Conservation (phyloP, 2,113 vertebrate species). For the Falco punctatus region DNA sequence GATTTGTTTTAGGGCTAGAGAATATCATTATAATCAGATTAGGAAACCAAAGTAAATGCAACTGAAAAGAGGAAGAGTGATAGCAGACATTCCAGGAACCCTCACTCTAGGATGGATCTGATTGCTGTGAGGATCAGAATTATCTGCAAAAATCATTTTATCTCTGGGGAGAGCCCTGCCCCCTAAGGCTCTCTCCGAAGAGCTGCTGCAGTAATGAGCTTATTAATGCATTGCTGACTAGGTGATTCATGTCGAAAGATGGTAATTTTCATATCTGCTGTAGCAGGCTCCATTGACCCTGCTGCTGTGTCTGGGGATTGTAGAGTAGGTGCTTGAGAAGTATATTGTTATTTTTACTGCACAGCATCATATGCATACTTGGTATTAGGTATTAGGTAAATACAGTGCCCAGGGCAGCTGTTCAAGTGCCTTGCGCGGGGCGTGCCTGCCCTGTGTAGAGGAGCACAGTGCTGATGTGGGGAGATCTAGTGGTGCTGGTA, state of each 20-base stretch:
- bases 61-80: background rate
- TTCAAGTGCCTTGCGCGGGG: background rate
- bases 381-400: background rate
- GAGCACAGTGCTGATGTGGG: background rate
- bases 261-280: background rate
- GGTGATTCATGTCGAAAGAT: background rate
- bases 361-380: no score
- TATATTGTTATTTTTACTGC: background rate
- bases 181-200: background rate
- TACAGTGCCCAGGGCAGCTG: background rate
- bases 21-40: background rate
- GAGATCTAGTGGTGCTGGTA: background rate
- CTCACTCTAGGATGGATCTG: background rate
- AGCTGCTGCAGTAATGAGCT: background rate
- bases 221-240: constrained; percentile 10
- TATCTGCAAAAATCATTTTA: background rate
- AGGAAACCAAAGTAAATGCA: background rate
- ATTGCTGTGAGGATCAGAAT: background rate
- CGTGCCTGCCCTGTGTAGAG: background rate
- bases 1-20: background rate
- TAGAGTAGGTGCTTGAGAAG: background rate
- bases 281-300: background rate
- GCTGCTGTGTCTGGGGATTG: background rate
- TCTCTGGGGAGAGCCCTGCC: background rate
- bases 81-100: background rate